Percentiles rank a stretch among this genome's conserved stretches.
Evolutionary conservation across 35 echinoderm and acorn worm species (phyloP).

Genomic region (Holothuria glaberrima): DNA sequence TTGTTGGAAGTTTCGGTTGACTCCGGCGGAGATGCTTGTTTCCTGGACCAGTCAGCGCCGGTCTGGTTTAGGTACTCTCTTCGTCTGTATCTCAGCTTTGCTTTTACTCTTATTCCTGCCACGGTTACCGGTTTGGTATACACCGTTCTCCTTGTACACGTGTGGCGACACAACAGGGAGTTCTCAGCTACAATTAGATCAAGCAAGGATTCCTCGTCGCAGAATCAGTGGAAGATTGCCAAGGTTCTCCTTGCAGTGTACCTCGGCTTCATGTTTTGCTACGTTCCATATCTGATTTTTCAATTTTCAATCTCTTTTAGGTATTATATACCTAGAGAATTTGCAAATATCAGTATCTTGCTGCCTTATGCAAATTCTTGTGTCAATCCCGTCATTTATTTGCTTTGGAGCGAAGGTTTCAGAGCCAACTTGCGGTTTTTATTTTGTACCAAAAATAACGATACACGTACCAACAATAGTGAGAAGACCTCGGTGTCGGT

Average conservation of each 20-base stretch:
- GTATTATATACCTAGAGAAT: neutral
- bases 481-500: no score
- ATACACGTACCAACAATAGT: no score
- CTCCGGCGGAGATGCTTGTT: constrained; percentile 34
- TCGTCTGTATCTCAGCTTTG: constrained; percentile 49
- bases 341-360: neutral
- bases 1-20: neutral
- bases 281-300: constrained; percentile 6
- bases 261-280: constrained; percentile 19
- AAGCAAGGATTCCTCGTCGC: no score
- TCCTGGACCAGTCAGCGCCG: constrained; percentile 1
- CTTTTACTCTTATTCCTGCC: constrained; percentile 55
- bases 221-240: constrained; percentile 36
- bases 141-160: constrained; percentile 35
- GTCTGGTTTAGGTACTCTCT: constrained; percentile 12
- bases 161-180: constrained; percentile 24
- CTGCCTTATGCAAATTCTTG: constrained; percentile 47
- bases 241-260: constrained; percentile 25
- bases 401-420: constrained; percentile 4
- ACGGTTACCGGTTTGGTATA: constrained; percentile 49
- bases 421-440: neutral
- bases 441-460: neutral
- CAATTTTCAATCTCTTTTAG: neutral
- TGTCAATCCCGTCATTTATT: constrained; percentile 41
- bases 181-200: neutral